phyloP scores from a whole-genome alignment of 2,888 invertebrate species.

The Sphaeridia pumilis region DNA sequence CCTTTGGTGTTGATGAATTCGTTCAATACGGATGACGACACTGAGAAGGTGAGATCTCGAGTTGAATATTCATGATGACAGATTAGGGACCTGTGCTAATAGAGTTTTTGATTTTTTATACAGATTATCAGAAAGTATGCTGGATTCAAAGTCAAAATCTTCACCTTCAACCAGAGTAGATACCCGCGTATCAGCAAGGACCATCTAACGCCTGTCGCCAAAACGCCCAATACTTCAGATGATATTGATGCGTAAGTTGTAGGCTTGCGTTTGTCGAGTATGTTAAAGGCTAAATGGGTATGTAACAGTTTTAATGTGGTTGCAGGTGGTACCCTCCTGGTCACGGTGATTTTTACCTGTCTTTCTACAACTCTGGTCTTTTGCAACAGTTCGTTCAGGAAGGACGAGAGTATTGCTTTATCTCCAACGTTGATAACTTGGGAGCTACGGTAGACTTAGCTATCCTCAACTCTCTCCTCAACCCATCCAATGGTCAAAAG shows the following conservation, averaged over 20 bases:
- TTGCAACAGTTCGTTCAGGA: slow-evolving; percentile 73
- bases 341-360: slow-evolving; percentile 97
- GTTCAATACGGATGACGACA: slow-evolving; percentile 98
- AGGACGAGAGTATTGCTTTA: slow-evolving; percentile 85
- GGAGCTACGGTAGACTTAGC: slow-evolving; percentile 96
- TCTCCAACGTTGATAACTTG: slow-evolving; percentile 98
- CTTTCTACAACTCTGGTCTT: slow-evolving; percentile 86
- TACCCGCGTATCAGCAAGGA: slow-evolving; percentile 92
- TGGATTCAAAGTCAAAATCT: slow-evolving; percentile 80
- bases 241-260: slow-evolving; percentile 62
- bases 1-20: slow-evolving; percentile 99
- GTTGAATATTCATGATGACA: too few species aligned
- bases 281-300: too few species aligned
- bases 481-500: slow-evolving; percentile 39
- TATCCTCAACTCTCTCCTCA: slow-evolving; percentile 60
- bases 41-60: slow-evolving; percentile 83
- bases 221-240: slow-evolving; percentile 54
- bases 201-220: slow-evolving; percentile 80
- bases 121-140: slow-evolving; percentile 76
- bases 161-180: slow-evolving; percentile 96
- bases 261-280: too few species aligned
- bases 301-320: too few species aligned
- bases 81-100: too few species aligned
- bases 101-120: too few species aligned
- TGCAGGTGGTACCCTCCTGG: slow-evolving; percentile 93